These are phyloP conservation scores for Rhagoletis zephyria DNA, from an alignment of 1,140 invertebrate species.

Conservation along the genomic window DNA sequence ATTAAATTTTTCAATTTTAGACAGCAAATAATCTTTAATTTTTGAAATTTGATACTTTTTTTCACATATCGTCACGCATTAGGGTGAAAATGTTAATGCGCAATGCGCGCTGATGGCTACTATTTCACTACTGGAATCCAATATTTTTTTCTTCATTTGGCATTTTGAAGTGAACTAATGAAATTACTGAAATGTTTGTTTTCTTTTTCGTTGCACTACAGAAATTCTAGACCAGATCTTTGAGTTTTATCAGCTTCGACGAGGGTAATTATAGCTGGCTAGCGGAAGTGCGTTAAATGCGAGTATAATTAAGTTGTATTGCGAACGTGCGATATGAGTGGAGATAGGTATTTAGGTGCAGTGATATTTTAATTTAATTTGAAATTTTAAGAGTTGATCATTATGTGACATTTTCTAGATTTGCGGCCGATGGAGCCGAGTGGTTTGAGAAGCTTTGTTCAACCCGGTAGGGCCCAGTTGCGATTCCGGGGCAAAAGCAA, in stretches of 20 bases:
- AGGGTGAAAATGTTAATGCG: background rate
- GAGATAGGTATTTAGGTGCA: background rate
- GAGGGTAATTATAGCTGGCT: background rate
- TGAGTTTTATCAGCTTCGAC: background rate
- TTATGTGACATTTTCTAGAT: no score
- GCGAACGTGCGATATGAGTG: background rate
- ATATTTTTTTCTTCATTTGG: background rate
- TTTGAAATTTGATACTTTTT: slow-evolving; percentile 6
- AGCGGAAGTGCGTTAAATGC: background rate
- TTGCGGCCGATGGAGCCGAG: no score
- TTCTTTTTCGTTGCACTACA: background rate
- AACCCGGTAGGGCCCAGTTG: no score
- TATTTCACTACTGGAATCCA: background rate
- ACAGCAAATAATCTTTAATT: background rate
- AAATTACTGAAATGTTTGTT: background rate
- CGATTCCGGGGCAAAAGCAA: no score
- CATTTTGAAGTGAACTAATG: slow-evolving; percentile 11
- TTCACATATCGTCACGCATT: background rate
- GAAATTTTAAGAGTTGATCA: no score
- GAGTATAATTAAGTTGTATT: background rate
- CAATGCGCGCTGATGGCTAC: background rate
- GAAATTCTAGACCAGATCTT: background rate
- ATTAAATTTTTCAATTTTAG: slow-evolving; percentile 1
- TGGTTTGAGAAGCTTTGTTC: no score
- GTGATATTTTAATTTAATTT: no score